Evolutionary conservation across 2,888 invertebrate species (phyloP), one percentile per base, ranked within the genome.

Genomic region (Chorisops tibialis): DNA sequence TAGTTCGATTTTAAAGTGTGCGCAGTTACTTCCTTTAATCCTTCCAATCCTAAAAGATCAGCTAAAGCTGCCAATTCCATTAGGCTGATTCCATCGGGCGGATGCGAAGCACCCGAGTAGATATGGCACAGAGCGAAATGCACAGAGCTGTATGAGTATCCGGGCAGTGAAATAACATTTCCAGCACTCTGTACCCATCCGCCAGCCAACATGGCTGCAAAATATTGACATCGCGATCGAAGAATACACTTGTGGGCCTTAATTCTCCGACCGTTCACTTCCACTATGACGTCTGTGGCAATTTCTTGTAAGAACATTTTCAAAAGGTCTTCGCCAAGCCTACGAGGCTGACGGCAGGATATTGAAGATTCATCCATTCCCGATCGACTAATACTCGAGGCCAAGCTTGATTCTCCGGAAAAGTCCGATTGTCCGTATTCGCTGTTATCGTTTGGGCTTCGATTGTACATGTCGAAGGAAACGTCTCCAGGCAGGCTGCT

Each of bases 91-190:
- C 88, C 86, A 69, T 91, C 91, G 0, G 94, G 93, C 60, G 96
- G 89, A 69, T 89, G 88, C 38, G 91, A 89, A 24, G 92, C 87
- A 2, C 96, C 96, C 63, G 96, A 95, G 74, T 97, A 97, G 67
- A 97, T 91, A 75, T 96, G 96, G 70, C 93, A 91, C 63, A 97
- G 79, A 0, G 93, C 89, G 79, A 96, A 96, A 77, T 94, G 91
- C 3, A 95, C 93, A 1, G 90, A 87, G 66, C 87, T 88, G 72
- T 88, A 91, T 1, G 92, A 79, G 75, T 83, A 90, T 83, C 92
- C 90, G 71, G 92, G 91, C 62, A 94, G 79, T n/a, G 87, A 85
- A 62, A 94, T 92, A 3, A 91, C 85, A 74, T 93, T 90, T 43
- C 89, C 88, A 61, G 87, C 85, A 71, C 82, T 85, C 72, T 93